Base-by-base conservation (phyloP, 2,797 vertebrate genomes). In the Pipistrellus pipistrellus region DNA sequence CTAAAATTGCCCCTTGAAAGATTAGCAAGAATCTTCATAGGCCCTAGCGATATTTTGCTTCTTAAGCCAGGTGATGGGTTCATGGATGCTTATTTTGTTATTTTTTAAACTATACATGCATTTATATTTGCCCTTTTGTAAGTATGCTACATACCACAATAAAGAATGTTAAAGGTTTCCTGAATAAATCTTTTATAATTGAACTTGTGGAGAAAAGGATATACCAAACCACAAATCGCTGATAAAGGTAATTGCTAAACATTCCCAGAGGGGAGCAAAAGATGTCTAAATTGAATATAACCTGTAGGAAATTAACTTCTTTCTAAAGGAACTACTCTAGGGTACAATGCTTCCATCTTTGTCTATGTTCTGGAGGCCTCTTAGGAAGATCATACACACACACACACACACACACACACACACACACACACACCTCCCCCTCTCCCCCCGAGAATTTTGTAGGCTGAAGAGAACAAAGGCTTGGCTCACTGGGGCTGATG, bases 381-480 rank as follows among this genome's bases (percentile, higher is more conserved):
- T 97, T 75, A 87, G 53, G 96, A 96, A 97, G 97, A 97, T 91
- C 93, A 97, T 92, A 92, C 3, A 96, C 27, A 46, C 93, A 86
- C 85, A 96, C 93, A 93, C 85, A 95, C 91, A 94, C 4, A 96
- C 93, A 93, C 85, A 95, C 91, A 94, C 4, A 95, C 38, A 69
- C 88, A 75, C 93, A 97, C 93, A 86, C 87, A 93, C 4, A 95
- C 38, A 51, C 88, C 53, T 8, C 53, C 20, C 20, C 53, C 55
- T 21, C 21, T 3, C 20, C 55, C 55, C 96, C 93, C 94, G 97
- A 95, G 91, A 96, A 94, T 96, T 81, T 83, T 97, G 95, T 91
- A 97, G 97, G 81, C 97, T 98, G 97, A 94, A 96, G 95, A 98
- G 97, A 98, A 98, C 98, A 98, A 98, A 98, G 98, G 96, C 85